Evolutionary conservation across 1,140 invertebrate species (phyloP).

Genomic region (Chironomus tepperi): DNA sequence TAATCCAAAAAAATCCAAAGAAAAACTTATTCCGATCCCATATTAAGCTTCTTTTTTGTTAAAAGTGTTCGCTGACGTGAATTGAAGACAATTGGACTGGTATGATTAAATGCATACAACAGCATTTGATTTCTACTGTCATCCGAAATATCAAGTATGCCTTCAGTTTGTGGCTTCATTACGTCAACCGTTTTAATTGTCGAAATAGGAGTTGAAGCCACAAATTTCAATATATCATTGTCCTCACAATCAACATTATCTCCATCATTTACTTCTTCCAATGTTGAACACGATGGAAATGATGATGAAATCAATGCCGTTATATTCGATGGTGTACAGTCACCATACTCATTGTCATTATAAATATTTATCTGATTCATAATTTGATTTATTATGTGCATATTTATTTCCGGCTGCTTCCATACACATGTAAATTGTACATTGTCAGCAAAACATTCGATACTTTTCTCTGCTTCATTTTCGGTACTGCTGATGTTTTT

Average conservation of each 20-base stretch:
- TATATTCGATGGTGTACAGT: background rate
- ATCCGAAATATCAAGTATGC: background rate
- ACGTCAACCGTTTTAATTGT: background rate
- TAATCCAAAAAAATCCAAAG: background rate
- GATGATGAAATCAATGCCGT: background rate
- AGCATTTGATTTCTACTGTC: background rate
- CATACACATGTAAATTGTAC: constrained; percentile 14
- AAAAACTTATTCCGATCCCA: background rate
- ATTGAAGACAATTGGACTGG: background rate
- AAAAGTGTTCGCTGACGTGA: background rate
- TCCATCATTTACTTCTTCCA: background rate
- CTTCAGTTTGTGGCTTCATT: background rate
- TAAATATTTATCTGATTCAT: background rate
- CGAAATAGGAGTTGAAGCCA: background rate
- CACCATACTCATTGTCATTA: background rate
- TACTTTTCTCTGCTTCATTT: background rate
- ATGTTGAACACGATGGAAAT: background rate
- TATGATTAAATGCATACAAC: background rate
- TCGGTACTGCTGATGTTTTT: background rate
- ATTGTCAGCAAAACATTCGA: background rate
- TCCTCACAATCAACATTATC: background rate
- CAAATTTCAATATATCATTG: background rate
- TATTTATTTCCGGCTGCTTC: background rate
- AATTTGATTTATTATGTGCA: background rate
- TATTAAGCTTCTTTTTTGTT: background rate